Evolutionary conservation across 2,888 invertebrate species (phyloP).

Genomic region (Cheilosia pagana): DNA sequence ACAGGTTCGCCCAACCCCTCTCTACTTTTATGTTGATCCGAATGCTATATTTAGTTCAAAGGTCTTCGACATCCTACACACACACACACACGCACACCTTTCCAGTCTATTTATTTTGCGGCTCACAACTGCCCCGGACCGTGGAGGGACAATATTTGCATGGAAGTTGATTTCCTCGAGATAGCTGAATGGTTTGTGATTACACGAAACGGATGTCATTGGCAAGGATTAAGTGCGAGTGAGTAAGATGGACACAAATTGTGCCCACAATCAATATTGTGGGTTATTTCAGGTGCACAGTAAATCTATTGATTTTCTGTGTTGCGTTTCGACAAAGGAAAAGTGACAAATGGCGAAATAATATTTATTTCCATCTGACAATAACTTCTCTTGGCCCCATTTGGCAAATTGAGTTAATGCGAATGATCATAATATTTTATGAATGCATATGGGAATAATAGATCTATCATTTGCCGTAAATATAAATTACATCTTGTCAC

Average conservation of each 20-base stretch:
- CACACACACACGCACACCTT: constrained; percentile 25
- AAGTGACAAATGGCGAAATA: constrained; percentile 34
- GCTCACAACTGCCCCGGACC: neutral
- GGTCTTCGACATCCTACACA: constrained; percentile 42
- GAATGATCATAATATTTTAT: constrained; percentile 43
- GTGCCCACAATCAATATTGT: neutral
- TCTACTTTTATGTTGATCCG: constrained; percentile 30
- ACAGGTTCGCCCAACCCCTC: constrained; percentile 7
- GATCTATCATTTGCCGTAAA: constrained; percentile 30
- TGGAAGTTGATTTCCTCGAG: constrained; percentile 22
- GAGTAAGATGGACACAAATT: neutral
- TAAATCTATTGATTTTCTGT: constrained; percentile 23
- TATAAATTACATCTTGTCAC: constrained; percentile 35
- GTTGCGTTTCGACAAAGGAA: neutral
- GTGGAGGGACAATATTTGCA: constrained; percentile 10
- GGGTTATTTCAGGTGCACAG: constrained; percentile 21
- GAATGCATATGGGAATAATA: constrained; percentile 40
- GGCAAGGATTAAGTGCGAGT: neutral
- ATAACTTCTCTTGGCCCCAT: neutral
- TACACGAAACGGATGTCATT: constrained; percentile 27
- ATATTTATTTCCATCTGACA: constrained; percentile 29
- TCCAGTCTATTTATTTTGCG: constrained; percentile 37
- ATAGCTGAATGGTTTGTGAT: constrained; percentile 35
- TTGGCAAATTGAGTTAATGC: constrained; percentile 42
- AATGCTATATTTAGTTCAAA: constrained; percentile 50